Conservation (phyloP, 2,797 vertebrate species). For the Huso huso region DNA sequence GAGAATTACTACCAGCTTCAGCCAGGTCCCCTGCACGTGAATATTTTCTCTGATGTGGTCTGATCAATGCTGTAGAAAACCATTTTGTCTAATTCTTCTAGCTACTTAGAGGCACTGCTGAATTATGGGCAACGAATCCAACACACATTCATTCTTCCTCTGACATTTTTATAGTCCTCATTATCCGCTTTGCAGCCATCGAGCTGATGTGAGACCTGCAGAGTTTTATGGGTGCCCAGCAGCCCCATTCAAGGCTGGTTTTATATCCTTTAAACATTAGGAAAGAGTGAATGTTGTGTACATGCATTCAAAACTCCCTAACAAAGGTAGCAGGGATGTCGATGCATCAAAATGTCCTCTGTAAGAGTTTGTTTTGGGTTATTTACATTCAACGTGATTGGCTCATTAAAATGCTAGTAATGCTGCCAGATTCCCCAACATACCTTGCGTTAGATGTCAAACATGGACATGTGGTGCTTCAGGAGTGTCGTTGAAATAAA, state of each 20-base stretch:
- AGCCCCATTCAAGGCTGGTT: conserved; percentile 69
- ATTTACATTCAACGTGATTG: conserved; percentile 56
- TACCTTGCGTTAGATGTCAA: conserved; percentile 20
- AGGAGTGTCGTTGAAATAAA: conserved; percentile 33
- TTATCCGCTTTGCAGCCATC: conserved; percentile 95
- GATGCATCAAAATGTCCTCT: not conserved
- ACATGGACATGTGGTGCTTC: conserved; percentile 26
- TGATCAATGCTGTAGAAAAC: conserved; percentile 91
- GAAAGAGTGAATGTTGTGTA: conserved; percentile 8
- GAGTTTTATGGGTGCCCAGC: conserved; percentile 80
- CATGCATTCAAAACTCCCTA: conserved; percentile 14
- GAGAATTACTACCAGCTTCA: conserved; percentile 71
- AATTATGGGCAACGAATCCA: conserved; percentile 87
- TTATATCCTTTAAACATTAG: conserved; percentile 43
- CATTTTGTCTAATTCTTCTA: conserved; percentile 97
- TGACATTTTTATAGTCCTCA: conserved; percentile 98
- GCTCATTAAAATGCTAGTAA: conserved; percentile 62
- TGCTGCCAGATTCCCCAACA: conserved; percentile 59
- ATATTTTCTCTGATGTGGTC: conserved; percentile 84
- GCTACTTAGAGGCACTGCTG: conserved; percentile 94
- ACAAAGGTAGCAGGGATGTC: not conserved
- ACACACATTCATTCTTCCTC: conserved; percentile 92
- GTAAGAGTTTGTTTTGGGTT: conserved; percentile 31
- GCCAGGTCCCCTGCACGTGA: conserved; percentile 76
- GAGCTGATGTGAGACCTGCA: conserved; percentile 79